Percentiles rank a stretch among this genome's conserved stretches.
These are phyloP conservation scores for Hippopotamus amphibius DNA, from an alignment of 2,113 vertebrate genomes.

Conservation along the genomic window DNA sequence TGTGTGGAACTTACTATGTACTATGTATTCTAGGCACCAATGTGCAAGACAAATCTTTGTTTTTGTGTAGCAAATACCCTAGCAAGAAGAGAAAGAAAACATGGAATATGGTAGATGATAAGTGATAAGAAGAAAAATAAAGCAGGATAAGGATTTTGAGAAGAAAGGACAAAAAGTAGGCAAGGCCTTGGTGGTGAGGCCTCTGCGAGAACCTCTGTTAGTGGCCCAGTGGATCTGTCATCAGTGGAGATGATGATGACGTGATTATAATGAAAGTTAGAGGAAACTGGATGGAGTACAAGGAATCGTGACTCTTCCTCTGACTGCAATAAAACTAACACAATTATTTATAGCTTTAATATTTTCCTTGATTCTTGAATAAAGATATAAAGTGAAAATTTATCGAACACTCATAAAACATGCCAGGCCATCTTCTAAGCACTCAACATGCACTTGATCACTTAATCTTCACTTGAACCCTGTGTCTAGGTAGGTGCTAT, in stretches of 20 bases:
- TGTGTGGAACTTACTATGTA: not conserved
- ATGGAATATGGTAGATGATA: not conserved
- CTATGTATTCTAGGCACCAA: not conserved
- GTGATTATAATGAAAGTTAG: not conserved
- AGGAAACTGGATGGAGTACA: not conserved
- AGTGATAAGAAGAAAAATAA: not conserved
- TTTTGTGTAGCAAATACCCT: not conserved
- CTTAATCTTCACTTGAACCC: not conserved
- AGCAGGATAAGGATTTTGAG: not conserved
- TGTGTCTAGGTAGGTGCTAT: not conserved
- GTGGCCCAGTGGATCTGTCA: not conserved
- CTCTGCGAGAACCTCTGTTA: not conserved
- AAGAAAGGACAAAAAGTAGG: not conserved
- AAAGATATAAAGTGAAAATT: not conserved
- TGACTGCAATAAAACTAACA: not conserved
- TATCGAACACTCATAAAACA: not conserved
- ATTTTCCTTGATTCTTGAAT: not conserved
- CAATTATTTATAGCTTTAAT: not conserved
- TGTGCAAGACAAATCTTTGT: not conserved
- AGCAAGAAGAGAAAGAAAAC: not conserved
- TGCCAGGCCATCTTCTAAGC: not conserved
- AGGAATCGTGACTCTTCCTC: not conserved
- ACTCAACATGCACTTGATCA: not conserved
- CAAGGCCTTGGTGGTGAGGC: not conserved
- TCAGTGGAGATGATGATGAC: not conserved